Conservation (phyloP, 1,140 invertebrate species). For the Aphelinus certus region DNA sequence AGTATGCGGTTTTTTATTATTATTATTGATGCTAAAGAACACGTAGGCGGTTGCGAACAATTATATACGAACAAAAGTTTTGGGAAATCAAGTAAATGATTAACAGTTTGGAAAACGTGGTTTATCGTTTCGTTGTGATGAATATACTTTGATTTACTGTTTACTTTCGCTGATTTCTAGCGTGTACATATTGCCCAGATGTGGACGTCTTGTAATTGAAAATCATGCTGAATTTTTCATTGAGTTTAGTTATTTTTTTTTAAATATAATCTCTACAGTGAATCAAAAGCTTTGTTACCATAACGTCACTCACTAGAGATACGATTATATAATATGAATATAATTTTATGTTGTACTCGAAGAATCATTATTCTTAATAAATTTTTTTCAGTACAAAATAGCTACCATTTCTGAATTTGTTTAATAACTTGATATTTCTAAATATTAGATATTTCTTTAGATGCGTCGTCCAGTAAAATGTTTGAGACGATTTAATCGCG, state of each 20-base stretch:
- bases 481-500: too few species aligned
- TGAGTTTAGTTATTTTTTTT: background rate
- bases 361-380: constrained; percentile 1
- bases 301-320: background rate
- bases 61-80: constrained; percentile 1
- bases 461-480: too few species aligned
- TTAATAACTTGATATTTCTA: too few species aligned
- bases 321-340: background rate
- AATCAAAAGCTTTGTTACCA: background rate
- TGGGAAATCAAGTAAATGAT: background rate
- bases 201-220: background rate
- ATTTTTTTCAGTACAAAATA: background rate
- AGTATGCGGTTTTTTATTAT: background rate
- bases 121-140: constrained; percentile 12
- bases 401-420: too few species aligned
- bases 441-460: too few species aligned
- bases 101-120: background rate
- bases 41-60: constrained; percentile 4
- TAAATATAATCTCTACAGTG: background rate
- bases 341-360: background rate
- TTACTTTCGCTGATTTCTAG: background rate
- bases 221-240: background rate
- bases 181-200: constrained; percentile 8
- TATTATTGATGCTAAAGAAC: background rate
- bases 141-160: constrained; percentile 9